Percentiles rank a stretch among this genome's conserved stretches.
phyloP scores from a whole-genome alignment of 2,797 vertebrate species.

The Eulemur coronatus region DNA sequence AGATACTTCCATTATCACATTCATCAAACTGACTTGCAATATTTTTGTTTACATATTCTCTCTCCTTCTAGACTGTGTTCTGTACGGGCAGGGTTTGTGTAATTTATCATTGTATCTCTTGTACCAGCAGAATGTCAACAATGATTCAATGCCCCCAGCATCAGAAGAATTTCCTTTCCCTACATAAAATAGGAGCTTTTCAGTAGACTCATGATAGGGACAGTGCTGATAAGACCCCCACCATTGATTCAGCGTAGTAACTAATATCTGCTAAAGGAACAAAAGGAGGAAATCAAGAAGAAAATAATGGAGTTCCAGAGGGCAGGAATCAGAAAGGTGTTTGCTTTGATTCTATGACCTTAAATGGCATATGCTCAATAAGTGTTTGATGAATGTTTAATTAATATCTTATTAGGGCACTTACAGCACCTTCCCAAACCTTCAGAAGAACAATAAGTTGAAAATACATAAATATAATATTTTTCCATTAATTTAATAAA shows the following conservation, averaged over 20 bases:
- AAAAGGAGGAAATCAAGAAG: not conserved
- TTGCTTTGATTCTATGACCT: constrained; percentile 29
- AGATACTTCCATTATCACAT: not conserved
- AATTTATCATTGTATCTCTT: not conserved
- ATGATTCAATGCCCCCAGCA: not conserved
- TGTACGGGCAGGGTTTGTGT: not conserved
- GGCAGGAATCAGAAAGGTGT: not conserved
- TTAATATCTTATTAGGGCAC: not conserved
- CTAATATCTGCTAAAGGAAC: constrained; percentile 10
- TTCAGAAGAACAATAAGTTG: not conserved
- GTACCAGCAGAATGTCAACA: not conserved
- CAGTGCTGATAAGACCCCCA: not conserved
- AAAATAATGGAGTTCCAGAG: not conserved
- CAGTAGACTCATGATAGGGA: not conserved
- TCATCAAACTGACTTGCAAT: constrained; percentile 13
- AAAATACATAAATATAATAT: constrained; percentile 9
- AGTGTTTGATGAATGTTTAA: constrained; percentile 4
- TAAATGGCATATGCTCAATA: constrained; percentile 36
- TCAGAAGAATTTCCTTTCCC: constrained; percentile 18
- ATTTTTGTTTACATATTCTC: constrained; percentile 28
- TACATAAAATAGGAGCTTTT: not conserved
- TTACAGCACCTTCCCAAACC: not conserved
- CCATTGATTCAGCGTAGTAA: not conserved
- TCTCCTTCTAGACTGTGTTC: constrained; percentile 28
- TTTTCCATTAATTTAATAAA: constrained; percentile 47